A percentile compares a stretch with the other conserved stretches of the same genome.
Evolutionary conservation across 2,113 vertebrate species (phyloP).

Genomic region (Vulpes ferrilata): DNA sequence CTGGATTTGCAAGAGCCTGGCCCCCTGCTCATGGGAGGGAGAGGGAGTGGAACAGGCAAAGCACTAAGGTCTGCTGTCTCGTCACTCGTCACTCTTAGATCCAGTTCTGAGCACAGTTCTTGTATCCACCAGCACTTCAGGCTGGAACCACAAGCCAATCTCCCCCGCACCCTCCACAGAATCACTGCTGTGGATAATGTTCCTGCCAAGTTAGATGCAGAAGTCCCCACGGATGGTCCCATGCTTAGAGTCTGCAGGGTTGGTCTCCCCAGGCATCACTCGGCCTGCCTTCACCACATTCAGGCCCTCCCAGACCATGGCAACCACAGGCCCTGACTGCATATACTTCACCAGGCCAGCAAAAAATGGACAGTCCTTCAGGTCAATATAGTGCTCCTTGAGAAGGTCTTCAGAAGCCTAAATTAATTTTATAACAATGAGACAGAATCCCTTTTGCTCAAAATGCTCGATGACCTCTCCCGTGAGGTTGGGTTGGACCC

Average conservation of each 20-base stretch:
- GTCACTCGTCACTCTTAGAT: slow-evolving; percentile 89
- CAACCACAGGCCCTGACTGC: no score
- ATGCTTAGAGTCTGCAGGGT: slow-evolving; percentile 95
- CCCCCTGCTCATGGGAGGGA: background rate
- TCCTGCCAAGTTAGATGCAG: slow-evolving; percentile 96
- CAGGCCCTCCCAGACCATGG: slow-evolving; percentile 95
- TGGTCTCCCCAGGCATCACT: slow-evolving; percentile 96
- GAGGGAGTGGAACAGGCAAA: background rate
- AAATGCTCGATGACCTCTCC: no score
- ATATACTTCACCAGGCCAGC: no score
- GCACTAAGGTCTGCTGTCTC: background rate
- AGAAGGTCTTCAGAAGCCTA: no score
- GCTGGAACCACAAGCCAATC: slow-evolving; percentile 94
- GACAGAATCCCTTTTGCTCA: no score
- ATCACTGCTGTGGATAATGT: slow-evolving; percentile 97
- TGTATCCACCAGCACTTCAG: slow-evolving; percentile 92
- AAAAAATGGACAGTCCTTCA: no score
- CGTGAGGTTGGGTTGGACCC: no score
- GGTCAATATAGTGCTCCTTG: no score
- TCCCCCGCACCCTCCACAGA: slow-evolving; percentile 94
- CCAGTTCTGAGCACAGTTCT: slow-evolving; percentile 92
- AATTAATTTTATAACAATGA: no score
- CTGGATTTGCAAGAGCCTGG: background rate
- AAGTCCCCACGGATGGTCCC: slow-evolving; percentile 98
- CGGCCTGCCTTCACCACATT: slow-evolving; percentile 94